Conservation (phyloP, 2,888 invertebrate genomes). For the Amiota mariae region DNA sequence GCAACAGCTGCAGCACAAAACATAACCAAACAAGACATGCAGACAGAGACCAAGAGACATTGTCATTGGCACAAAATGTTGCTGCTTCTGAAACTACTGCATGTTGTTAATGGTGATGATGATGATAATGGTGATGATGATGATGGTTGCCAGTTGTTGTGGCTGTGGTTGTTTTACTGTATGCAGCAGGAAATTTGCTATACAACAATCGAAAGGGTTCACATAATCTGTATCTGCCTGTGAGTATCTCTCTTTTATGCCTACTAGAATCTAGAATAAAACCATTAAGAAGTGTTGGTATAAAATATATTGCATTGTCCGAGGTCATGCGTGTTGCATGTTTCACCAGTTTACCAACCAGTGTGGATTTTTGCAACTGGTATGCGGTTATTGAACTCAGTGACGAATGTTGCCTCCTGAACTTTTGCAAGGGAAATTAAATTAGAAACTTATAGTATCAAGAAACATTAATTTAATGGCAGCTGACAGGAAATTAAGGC, state of each 20-base stretch:
- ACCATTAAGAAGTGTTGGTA: neutral
- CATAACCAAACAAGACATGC: neutral
- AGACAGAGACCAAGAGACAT: neutral
- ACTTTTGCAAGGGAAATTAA: neutral
- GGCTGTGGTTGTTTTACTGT: neutral
- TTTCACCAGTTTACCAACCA: neutral
- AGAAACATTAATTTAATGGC: neutral
- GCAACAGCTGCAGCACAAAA: conserved; percentile 22
- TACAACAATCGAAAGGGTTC: conserved; percentile 14
- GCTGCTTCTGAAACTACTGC: neutral
- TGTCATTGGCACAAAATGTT: conserved; percentile 15
- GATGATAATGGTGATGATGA: conserved; percentile 1
- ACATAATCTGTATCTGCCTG: neutral
- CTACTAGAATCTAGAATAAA: neutral
- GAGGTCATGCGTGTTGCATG: conserved; percentile 15
- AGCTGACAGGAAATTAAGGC: neutral
- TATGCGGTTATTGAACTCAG: conserved; percentile 14
- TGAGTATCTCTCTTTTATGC: neutral
- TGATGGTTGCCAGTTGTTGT: neutral
- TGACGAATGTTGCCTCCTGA: too few species aligned
- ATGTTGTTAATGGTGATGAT: neutral
- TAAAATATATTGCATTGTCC: conserved; percentile 22
- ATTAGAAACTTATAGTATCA: conserved; percentile 7
- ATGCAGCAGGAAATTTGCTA: neutral
- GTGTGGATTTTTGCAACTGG: too few species aligned